These are phyloP conservation scores for Trachythela sp. DNA, from an alignment of 64 coral and sea anemone species.

Conservation along the genomic window DNA sequence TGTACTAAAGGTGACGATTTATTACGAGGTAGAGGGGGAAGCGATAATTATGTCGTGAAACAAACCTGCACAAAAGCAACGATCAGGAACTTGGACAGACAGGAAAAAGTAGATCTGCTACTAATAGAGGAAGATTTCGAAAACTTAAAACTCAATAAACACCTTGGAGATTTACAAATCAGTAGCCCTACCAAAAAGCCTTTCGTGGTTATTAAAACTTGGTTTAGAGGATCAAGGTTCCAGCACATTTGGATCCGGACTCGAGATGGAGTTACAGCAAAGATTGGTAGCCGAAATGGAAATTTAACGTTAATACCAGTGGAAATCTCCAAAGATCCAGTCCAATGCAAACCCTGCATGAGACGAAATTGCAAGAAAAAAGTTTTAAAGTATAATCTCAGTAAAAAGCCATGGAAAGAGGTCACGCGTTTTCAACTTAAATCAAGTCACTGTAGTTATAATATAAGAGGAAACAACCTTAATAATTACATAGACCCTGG, in stretches of 20 bases:
- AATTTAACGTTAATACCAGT: constrained; percentile 7
- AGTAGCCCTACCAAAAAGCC: too few relatives aligned
- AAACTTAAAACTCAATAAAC: too few relatives aligned
- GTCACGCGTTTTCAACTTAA: constrained; percentile 43
- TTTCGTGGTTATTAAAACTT: not conserved
- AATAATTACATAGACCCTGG: constrained; percentile 56
- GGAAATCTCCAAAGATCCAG: constrained; percentile 42
- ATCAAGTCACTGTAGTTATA: constrained; percentile 46
- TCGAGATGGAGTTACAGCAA: constrained; percentile 25
- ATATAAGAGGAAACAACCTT: constrained; percentile 33
- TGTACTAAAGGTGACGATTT: constrained; percentile 30
- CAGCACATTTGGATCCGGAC: constrained; percentile 43
- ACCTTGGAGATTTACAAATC: too few relatives aligned
- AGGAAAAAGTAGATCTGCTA: not conserved
- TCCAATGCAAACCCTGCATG: constrained; percentile 23
- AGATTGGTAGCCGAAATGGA: not conserved
- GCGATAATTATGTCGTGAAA: constrained; percentile 14
- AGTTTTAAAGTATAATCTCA: not conserved
- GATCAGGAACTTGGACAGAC: constrained; percentile 9
- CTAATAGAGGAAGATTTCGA: too few relatives aligned
- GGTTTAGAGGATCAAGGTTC: not conserved
- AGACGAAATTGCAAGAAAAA: not conserved
- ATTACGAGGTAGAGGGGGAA: constrained; percentile 6
- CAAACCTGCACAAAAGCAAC: constrained; percentile 1
- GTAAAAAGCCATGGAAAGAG: constrained; percentile 2